Evolutionary conservation across 2,797 vertebrate genomes (phyloP), one percentile per base, ranked within the genome.

Genomic region (Morus bassanus): DNA sequence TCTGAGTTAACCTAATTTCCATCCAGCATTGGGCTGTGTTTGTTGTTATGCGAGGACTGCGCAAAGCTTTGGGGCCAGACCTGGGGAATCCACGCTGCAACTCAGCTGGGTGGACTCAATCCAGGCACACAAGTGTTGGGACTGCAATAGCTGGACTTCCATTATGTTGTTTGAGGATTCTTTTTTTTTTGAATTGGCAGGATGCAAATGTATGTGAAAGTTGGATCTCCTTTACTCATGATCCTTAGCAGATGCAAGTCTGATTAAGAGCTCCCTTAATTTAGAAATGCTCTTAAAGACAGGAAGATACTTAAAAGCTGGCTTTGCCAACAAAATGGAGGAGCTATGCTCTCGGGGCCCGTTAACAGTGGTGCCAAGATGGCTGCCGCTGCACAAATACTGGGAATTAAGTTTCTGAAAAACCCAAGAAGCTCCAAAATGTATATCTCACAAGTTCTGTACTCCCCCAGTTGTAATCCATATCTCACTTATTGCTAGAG

Each of bases 401-500:
- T 56, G 59, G 33, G n/a, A 88, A 70, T 72, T 80, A 43, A 65
- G 33, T 90, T 93, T 97, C 96, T 92, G 80, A 97, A 98, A 97
- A 80, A 51, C 64, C 86, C 86, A 82, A 61, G 82, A 88, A 89
- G 72, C 91, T 96, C 91, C 84, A 75, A 89, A 92, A 57, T 94
- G 85, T 93, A 17, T 73, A 65, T 96, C 73, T 81, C 64, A 89
- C 93, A 78, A 67, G 64, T 95, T 85, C 95, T 92, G 96, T 95
- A 85, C 94, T 85, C 91, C 81, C 78, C 88, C 50, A 78, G 81
- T 97, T 97, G 91, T 94, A 97, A 97, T 98, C 97, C 84, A 93
- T 94, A 96, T 94, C 87, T 30, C 77, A 84, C 93, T 97, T 98
- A 97, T 96, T 98, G 96, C 98, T 98, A 94, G 94, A 97, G 97